Conservation (phyloP, 1,140 invertebrate species). For the Chironomus striatipennis region DNA sequence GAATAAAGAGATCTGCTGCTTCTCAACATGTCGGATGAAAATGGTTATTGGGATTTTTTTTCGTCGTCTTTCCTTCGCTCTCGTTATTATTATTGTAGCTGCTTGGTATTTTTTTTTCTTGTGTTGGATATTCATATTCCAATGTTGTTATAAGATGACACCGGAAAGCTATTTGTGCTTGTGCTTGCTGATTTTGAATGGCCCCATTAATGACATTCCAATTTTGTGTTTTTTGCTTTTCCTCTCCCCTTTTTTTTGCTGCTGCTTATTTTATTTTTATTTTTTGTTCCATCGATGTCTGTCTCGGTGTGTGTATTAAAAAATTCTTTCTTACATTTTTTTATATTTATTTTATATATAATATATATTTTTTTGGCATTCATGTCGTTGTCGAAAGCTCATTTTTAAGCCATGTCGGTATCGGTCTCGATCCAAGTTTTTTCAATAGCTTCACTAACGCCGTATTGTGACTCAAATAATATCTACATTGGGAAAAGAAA, state of each 20-base stretch:
- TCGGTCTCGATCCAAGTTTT: slow-evolving; percentile 65
- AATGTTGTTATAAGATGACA: not conserved
- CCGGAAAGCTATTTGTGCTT: slow-evolving; percentile 6
- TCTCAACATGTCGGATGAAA: no score
- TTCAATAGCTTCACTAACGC: slow-evolving; percentile 86
- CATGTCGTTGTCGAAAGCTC: slow-evolving; percentile 52
- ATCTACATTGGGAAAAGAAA: slow-evolving; percentile 46
- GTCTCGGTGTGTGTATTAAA: no score
- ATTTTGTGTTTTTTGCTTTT: not conserved
- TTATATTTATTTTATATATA: no score
- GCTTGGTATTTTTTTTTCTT: not conserved
- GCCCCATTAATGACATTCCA: not conserved
- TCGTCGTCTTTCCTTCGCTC: no score
- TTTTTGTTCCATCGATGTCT: no score
- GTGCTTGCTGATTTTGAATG: not conserved
- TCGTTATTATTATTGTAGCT: no score
- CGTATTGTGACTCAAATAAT: slow-evolving; percentile 88
- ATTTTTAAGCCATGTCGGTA: slow-evolving; percentile 89
- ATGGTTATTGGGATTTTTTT: no score
- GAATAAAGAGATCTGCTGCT: no score
- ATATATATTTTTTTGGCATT: slow-evolving; percentile 1
- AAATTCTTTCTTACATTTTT: no score
- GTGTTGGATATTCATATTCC: not conserved
- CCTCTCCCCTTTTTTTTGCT: no score
- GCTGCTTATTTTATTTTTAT: no score